phyloP scores from a whole-genome alignment of 2,113 vertebrate genomes.

The Vombatus ursinus region DNA sequence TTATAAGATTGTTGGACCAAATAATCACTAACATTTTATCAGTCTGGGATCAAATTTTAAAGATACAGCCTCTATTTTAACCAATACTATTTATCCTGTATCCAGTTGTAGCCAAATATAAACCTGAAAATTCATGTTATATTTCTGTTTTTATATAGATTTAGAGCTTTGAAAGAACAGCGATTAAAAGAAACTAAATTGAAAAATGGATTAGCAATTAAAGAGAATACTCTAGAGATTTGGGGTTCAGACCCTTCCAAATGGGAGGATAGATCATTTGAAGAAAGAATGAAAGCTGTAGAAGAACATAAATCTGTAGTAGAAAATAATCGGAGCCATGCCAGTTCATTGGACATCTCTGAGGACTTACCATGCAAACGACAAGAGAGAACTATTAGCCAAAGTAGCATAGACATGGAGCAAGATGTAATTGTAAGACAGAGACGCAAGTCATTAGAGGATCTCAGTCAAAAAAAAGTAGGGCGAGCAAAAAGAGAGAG shows the following conservation, averaged over 20 bases:
- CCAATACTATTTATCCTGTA: neutral
- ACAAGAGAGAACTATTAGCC: conserved; percentile 81
- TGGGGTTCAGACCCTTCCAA: conserved; percentile 89
- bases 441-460: conserved; percentile 88
- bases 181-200: conserved; percentile 82
- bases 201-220: conserved; percentile 81
- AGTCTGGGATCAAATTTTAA: neutral
- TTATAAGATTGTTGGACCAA: neutral
- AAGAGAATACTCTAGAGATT: conserved; percentile 77
- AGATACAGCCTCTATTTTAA: neutral
- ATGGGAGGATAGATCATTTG: conserved; percentile 89
- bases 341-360: conserved; percentile 69
- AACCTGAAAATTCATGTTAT: neutral
- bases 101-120: conserved; percentile 18
- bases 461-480: conserved; percentile 92
- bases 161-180: conserved; percentile 86
- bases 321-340: conserved; percentile 71
- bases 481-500: conserved; percentile 95
- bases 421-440: conserved; percentile 87
- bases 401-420: conserved; percentile 77
- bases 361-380: conserved; percentile 63
- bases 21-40: neutral
- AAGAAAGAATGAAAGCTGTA: conserved; percentile 84
- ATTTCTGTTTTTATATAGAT: conserved; percentile 83
- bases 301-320: conserved; percentile 78